phyloP scores from a whole-genome alignment of 2,113 vertebrate genomes.

The Entomyzon cyanotis region DNA sequence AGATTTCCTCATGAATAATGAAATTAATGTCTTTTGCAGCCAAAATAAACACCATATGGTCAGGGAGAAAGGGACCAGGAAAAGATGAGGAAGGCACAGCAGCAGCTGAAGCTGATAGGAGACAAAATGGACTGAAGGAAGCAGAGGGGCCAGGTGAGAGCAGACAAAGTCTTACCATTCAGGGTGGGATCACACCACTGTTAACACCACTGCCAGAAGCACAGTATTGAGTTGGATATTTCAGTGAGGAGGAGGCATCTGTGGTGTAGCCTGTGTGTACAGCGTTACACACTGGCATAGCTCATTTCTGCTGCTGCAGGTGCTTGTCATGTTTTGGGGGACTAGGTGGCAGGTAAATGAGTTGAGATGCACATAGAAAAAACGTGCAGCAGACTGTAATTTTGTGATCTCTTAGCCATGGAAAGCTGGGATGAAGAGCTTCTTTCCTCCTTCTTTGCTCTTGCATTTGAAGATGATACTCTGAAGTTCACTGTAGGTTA shows the following conservation, averaged over 20 bases:
- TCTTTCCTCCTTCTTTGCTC: not conserved
- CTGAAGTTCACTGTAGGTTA: not conserved
- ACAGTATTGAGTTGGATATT: not conserved
- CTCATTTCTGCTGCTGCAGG: not conserved
- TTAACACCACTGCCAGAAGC: not conserved
- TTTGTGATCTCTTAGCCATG: not conserved
- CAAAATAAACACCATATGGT: conserved; percentile 54
- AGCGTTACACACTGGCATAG: not conserved
- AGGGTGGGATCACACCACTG: not conserved
- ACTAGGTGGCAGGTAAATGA: not conserved
- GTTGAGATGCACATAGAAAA: not conserved
- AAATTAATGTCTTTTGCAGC: conserved; percentile 48
- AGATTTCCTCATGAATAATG: conserved; percentile 31
- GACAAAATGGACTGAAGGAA: not conserved
- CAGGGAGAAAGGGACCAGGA: conserved; percentile 32
- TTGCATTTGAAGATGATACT: not conserved
- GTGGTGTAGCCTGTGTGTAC: not conserved
- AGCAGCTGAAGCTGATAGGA: not conserved
- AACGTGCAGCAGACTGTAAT: not conserved
- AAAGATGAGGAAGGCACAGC: conserved; percentile 6
- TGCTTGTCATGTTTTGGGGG: not conserved
- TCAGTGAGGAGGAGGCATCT: not conserved
- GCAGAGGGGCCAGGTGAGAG: not conserved
- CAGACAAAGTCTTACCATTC: not conserved
- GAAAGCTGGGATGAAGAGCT: not conserved